These are phyloP conservation scores for Hippolais icterina DNA, from an alignment of 2,113 vertebrate species.

Conservation along the genomic window DNA sequence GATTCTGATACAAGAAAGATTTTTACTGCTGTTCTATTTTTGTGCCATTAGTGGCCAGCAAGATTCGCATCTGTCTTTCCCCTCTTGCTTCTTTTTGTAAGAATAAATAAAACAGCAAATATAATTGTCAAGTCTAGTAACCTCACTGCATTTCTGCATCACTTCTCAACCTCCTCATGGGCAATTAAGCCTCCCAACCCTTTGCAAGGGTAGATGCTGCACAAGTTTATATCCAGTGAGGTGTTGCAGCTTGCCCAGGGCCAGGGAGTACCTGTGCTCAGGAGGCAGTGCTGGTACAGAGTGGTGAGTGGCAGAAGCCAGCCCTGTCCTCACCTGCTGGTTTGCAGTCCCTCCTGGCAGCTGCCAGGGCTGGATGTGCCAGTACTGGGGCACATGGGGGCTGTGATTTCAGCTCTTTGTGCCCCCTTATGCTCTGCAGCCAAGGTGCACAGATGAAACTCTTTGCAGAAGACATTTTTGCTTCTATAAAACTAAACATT, in stretches of 20 bases:
- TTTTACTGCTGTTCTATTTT: background rate
- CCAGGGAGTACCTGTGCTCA: background rate
- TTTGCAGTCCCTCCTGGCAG: background rate
- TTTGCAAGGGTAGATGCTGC: background rate
- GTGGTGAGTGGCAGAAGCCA: background rate
- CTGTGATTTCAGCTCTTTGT: background rate
- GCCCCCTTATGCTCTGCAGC: background rate
- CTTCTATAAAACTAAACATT: background rate
- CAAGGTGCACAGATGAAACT: background rate
- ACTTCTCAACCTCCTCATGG: background rate
- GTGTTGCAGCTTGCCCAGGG: background rate
- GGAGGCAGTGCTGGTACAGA: background rate
- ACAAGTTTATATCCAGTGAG: background rate
- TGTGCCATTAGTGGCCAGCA: background rate
- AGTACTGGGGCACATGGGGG: background rate
- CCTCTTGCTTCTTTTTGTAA: background rate
- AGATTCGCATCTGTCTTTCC: background rate
- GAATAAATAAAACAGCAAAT: background rate
- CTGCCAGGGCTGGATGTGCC: background rate
- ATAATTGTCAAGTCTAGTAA: background rate
- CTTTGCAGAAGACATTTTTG: background rate
- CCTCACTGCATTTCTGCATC: background rate
- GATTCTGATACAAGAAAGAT: background rate
- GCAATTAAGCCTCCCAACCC: background rate
- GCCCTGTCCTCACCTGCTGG: fast-evolving